Conservation (phyloP, 2,888 invertebrate genomes). For the Drosophila merina region DNA sequence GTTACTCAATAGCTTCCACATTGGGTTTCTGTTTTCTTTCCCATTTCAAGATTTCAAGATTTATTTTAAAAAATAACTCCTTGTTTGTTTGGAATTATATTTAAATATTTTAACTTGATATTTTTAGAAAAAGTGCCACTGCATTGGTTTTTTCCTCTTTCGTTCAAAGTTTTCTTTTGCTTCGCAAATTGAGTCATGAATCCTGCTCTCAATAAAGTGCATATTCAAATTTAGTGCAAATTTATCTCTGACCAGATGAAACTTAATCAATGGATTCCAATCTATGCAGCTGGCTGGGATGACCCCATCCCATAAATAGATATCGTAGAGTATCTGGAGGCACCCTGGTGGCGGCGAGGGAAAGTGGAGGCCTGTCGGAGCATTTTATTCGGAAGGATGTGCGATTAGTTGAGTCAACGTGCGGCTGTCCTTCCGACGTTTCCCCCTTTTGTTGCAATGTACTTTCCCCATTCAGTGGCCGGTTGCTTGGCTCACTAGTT, state of each 20-base stretch:
- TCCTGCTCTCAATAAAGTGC: conserved; percentile 26
- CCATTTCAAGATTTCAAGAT: conserved; percentile 3
- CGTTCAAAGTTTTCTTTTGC: neutral
- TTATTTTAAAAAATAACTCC: neutral
- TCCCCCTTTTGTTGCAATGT: conserved; percentile 21
- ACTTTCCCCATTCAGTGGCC: conserved; percentile 55
- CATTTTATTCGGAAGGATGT: conserved; percentile 77
- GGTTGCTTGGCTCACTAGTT: conserved; percentile 69
- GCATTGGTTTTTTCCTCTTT: neutral
- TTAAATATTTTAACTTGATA: neutral
- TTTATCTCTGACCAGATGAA: conserved; percentile 30
- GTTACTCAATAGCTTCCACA: neutral
- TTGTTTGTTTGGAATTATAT: neutral
- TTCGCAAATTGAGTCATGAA: conserved; percentile 22
- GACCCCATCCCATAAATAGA: conserved; percentile 11
- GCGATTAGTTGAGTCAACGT: conserved; percentile 78
- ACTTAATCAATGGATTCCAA: conserved; percentile 37
- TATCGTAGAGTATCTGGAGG: conserved; percentile 13
- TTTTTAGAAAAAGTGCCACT: neutral
- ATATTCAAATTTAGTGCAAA: conserved; percentile 35
- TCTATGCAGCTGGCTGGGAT: conserved; percentile 22
- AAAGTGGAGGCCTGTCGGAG: conserved; percentile 30
- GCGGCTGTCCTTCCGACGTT: conserved; percentile 26
- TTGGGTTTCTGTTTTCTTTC: neutral
- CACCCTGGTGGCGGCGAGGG: neutral